Evolutionary conservation across 2,113 vertebrate genomes (phyloP).

Genomic region (Stegostoma tigrinum): DNA sequence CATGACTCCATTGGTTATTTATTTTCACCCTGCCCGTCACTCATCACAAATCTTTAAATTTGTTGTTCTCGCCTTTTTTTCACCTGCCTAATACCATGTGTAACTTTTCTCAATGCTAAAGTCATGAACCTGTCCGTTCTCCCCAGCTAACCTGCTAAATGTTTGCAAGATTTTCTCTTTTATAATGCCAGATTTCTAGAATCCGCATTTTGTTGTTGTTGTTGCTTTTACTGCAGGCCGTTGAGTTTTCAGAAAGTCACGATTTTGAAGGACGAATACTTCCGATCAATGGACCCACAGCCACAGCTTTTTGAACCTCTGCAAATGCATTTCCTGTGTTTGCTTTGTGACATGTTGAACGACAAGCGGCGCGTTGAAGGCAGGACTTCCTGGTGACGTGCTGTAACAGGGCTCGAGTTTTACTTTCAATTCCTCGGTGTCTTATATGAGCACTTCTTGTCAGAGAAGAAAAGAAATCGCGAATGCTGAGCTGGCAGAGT

Average conservation of each 20-base stretch:
- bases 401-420: neutral
- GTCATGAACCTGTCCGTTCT: no score
- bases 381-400: conserved; percentile 8
- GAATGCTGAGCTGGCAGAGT: neutral
- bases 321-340: neutral
- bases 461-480: neutral
- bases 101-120: no score
- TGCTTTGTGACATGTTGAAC: neutral
- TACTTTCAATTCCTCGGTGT: neutral
- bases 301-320: neutral
- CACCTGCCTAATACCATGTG: neutral
- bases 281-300: neutral
- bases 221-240: neutral
- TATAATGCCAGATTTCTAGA: no score
- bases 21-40: neutral
- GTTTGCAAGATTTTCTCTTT: no score
- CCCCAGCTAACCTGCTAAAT: no score
- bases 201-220: no score
- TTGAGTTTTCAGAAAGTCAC: neutral
- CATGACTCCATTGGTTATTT: neutral
- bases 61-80: neutral
- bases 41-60: neutral
- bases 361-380: neutral
- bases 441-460: neutral
- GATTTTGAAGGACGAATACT: neutral